Conservation (phyloP, 2,797 vertebrate species). For the Iguana delicatissima region DNA sequence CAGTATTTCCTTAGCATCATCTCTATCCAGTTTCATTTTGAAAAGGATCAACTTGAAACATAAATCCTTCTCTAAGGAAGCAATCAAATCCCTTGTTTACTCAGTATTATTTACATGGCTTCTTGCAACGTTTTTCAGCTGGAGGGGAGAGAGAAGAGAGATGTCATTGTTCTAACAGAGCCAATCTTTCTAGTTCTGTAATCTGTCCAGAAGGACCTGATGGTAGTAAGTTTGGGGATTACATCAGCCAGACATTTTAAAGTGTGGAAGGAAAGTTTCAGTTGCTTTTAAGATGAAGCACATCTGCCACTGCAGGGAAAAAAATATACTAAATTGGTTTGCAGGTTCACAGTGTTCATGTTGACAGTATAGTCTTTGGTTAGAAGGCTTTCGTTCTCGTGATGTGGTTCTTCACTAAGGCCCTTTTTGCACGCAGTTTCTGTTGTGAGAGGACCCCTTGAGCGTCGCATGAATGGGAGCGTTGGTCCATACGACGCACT, state of each 20-base stretch:
- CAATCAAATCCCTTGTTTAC: conserved; percentile 52
- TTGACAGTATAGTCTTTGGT: neutral
- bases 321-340: neutral
- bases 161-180: conserved; percentile 42
- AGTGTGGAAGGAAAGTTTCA: conserved; percentile 32
- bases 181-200: conserved; percentile 59
- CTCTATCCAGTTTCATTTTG: neutral
- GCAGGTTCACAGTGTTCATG: neutral
- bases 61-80: conserved; percentile 25
- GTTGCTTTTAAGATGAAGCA: conserved; percentile 14
- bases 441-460: too few species aligned
- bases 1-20: neutral
- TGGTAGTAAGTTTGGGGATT: conserved; percentile 59
- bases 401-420: neutral
- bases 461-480: too few species aligned
- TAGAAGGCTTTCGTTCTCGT: too few species aligned
- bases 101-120: conserved; percentile 39
- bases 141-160: conserved; percentile 51
- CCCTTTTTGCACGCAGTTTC: too few species aligned
- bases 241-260: conserved; percentile 54
- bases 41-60: conserved; percentile 21
- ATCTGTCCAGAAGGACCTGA: conserved; percentile 1
- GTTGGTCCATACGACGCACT: too few species aligned
- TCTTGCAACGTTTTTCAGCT: conserved; percentile 57
- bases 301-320: neutral